Evolutionary conservation across 2,113 vertebrate species (phyloP).

Genomic region (Laticauda colubrina): DNA sequence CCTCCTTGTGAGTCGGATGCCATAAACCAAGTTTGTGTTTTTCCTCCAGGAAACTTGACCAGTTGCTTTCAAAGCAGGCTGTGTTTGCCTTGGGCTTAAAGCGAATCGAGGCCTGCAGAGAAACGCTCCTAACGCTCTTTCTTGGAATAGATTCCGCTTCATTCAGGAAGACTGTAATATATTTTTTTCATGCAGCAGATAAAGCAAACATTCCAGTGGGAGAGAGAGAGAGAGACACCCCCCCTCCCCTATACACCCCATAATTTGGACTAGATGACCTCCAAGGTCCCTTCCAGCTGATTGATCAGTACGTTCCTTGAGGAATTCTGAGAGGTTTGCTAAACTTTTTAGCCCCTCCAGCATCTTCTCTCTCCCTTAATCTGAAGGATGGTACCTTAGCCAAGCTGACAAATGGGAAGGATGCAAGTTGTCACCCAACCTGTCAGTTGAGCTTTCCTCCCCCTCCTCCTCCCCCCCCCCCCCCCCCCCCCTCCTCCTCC

Average conservation of each 20-base stretch:
- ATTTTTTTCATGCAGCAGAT: not conserved
- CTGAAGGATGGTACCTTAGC: no score
- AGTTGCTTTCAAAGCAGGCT: rapidly evolving
- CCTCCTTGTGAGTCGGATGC: not conserved
- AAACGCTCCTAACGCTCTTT: not conserved
- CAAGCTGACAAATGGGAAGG: no score
- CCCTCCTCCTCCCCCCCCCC: no score
- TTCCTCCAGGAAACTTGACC: constrained; percentile 38
- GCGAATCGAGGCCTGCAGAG: not conserved
- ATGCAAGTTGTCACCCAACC: no score
- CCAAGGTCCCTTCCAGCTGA: no score
- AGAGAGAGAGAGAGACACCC: not conserved
- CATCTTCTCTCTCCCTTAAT: no score
- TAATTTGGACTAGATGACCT: not conserved
- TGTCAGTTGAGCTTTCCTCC: no score
- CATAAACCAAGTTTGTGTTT: constrained; percentile 16
- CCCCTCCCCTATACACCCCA: not conserved
- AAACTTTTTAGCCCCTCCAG: no score
- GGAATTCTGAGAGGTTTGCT: no score
- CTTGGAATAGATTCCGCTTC: not conserved
- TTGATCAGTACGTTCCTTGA: no score
- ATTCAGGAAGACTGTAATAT: not conserved
- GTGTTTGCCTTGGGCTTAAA: rapidly evolving
- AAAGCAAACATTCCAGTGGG: not conserved
- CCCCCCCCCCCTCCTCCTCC: no score